Conservation (phyloP, 2,797 vertebrate genomes). For the Cossypha niveicapilla region DNA sequence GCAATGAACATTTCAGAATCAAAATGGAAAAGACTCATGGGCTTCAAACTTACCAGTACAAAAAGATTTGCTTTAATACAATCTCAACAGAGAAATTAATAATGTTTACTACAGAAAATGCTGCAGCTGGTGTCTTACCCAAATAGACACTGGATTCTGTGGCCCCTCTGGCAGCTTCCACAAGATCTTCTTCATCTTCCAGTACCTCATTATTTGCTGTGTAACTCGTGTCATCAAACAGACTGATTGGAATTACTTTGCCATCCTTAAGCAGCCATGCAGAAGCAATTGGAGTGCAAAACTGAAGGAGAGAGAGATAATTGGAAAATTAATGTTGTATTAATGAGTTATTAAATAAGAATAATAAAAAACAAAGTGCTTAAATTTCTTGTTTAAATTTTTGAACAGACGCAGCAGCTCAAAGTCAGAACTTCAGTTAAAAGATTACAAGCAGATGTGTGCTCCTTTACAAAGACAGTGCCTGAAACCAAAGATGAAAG, state of each 20-base stretch:
- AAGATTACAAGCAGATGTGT: background rate
- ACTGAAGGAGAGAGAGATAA: constrained; percentile 73
- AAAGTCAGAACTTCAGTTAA: background rate
- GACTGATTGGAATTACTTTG: constrained; percentile 91
- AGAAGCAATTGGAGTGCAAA: constrained; percentile 95
- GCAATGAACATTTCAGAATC: background rate
- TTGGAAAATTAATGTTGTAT: background rate
- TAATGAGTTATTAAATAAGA: background rate
- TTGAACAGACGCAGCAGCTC: background rate
- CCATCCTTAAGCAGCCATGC: constrained; percentile 95
- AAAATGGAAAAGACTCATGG: background rate
- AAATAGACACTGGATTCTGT: constrained; percentile 93
- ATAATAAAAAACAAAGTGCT: background rate
- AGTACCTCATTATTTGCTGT: constrained; percentile 71
- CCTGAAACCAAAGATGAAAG: background rate
- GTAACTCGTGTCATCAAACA: constrained; percentile 94
- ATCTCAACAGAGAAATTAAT: background rate
- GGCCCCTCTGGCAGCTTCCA: constrained; percentile 83
- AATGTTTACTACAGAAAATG: background rate
- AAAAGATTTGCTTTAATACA: background rate
- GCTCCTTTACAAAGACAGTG: background rate
- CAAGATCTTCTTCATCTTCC: constrained; percentile 83
- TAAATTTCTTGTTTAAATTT: background rate
- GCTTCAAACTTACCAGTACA: background rate
- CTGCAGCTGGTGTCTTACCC: constrained; percentile 69